Evolutionary conservation across 2,888 invertebrate genomes (phyloP).

Genomic region (Bombyx huttoni): DNA sequence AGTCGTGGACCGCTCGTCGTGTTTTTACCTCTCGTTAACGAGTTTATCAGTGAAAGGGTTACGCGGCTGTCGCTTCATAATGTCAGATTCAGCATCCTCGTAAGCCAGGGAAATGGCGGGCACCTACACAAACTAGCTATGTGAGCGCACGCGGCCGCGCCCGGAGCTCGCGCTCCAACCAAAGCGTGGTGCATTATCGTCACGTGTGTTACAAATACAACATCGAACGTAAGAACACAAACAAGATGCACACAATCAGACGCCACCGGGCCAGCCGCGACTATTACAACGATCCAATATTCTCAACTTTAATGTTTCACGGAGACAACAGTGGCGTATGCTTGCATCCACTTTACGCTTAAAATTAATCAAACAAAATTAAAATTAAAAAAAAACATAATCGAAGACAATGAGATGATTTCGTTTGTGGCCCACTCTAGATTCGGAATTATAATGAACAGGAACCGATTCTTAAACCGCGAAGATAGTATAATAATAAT

Average conservation of each 20-base stretch:
- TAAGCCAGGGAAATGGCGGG: conserved; percentile 99
- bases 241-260: conserved; percentile 18
- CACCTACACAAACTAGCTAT: conserved; percentile 80
- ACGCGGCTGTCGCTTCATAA: conserved; percentile 98
- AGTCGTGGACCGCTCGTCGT: conserved; percentile 46
- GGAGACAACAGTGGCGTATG: conserved; percentile 26
- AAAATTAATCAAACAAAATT: conserved; percentile 48
- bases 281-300: no score
- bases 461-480: conserved; percentile 9
- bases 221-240: conserved; percentile 55
- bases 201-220: conserved; percentile 46
- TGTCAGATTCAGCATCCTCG: conserved; percentile 98
- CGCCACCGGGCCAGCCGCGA: conserved; percentile 10
- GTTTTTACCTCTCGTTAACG: conserved; percentile 95
- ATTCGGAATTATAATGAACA: conserved; percentile 22
- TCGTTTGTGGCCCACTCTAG: conserved; percentile 26
- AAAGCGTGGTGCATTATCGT: conserved; percentile 33
- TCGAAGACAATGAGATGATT: conserved; percentile 54
- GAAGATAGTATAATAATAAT: not conserved
- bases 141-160: conserved; percentile 39
- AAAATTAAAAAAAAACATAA: conserved; percentile 47
- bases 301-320: not conserved
- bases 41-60: conserved; percentile 98
- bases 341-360: conserved; percentile 46
- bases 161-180: conserved; percentile 13